Base-by-base conservation (phyloP, 2,888 invertebrate species). In the Erebia palarica region DNA sequence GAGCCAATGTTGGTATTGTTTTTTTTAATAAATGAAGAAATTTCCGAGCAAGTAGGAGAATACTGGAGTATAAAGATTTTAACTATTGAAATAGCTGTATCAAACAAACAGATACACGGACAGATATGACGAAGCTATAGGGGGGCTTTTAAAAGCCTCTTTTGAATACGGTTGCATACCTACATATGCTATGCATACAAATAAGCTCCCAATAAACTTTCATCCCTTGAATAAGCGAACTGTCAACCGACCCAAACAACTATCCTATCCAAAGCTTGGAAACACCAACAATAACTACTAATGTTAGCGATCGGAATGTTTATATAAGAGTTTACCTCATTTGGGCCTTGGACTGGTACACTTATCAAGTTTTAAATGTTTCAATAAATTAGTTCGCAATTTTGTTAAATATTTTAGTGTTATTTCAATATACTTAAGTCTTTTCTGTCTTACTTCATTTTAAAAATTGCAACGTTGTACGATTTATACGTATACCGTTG, bases 121-220 rank as follows among this genome's bases (percentile, higher is more conserved):
- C 47, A 47, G 11, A 47, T 47, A 3, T 13, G 13, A 47, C 47
- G 47, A 47, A 47, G 11, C 47, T 11, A 47, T 47, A 10, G 3
- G 47, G 47, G 47, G 3, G 13, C 13, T 47, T 36, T 11, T 47
- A 47, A 47, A 47, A 47, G 13, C 47, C 11, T 13, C 47, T 47
- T 47, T 11, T 13, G 47, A 14, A 18, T 76, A 77, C 73, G 75
- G 74, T 74, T 75, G 71, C 77, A 78, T 75, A 75, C 75, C n/a
- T n/a, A 74, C 71, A 42, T 49, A 63, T 71, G 73, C 64, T 73
- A 73, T 70, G 77, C 78, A 82, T 84, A 85, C 81, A 83, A 82
- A 84, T 85, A 82, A 82, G 85, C 77, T 78, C 77, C 75, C 79
- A 76, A 81, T 83, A 85, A 87, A 86, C 81, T 86, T 87, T 79